Conservation (phyloP, 1,140 invertebrate genomes). For the Antheraea mylitta region DNA sequence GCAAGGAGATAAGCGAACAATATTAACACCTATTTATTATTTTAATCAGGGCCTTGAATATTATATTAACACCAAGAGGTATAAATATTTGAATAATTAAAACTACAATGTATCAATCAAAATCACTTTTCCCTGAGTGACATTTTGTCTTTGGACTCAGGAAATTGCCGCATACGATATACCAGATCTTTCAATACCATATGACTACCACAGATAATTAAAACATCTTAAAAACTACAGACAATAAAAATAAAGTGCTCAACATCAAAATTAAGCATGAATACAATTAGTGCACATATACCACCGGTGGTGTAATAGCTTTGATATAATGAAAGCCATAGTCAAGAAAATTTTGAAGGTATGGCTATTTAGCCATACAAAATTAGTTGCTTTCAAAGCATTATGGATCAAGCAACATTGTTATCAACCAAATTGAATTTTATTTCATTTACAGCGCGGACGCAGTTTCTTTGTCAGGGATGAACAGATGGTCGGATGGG, state of each 20-base stretch:
- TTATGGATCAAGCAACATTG: constrained; percentile 23
- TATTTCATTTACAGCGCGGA: constrained; percentile 30
- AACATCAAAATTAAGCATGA: neutral
- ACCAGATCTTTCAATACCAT: no score
- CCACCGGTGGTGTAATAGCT: neutral
- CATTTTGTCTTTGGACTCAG: no score
- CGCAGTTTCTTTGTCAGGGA: constrained; percentile 40
- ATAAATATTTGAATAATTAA: neutral
- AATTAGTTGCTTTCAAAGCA: neutral
- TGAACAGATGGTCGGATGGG: constrained; percentile 67
- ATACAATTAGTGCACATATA: neutral
- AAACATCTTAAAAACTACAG: no score
- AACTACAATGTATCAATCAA: no score
- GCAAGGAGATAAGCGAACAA: neutral
- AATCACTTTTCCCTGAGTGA: no score
- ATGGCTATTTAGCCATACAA: constrained; percentile 3
- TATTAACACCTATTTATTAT: neutral
- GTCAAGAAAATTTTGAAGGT: neutral
- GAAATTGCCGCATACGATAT: no score
- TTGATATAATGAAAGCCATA: neutral
- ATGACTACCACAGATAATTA: no score
- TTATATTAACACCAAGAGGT: neutral
- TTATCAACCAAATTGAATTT: neutral
- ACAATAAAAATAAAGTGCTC: no score
- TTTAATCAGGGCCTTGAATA: neutral